Base-by-base conservation (phyloP, 1,140 invertebrate species). In the Archegozetes longisetosus region DNA sequence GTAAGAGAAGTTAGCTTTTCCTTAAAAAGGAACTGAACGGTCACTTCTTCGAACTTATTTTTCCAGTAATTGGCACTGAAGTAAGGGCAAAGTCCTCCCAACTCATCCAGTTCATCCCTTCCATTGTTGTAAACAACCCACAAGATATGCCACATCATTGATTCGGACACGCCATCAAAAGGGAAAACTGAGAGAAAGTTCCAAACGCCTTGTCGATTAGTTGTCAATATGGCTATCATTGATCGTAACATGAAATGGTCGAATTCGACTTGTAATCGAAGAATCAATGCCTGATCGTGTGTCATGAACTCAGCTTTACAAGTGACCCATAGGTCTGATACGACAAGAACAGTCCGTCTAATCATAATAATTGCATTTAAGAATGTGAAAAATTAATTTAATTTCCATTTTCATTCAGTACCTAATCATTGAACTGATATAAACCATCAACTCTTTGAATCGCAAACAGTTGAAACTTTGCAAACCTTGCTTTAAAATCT, bases 111-210 rank as follows among this genome's bases (percentile, higher is more conserved):
- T 28, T 57, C 27, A 29, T 62, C 62, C 14, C 29, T 23, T 2
- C 58, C 50, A 63, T 64, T 64, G 49, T 64, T 57, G 46, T 64
- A 62, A 23, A 64, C 52, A 22, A 62, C 60, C 63, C 63, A 64
- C 6, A 64, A n/a, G 26, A 64, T 62, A 29, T 63, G 61, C 63
- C 63, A 64, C 46, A 64, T 49, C 63, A 64, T 64, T 47, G 63
- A 32, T 40, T 64, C 61, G n/a, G 56, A 53, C 3, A 64, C 55
- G 12, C 60, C 63, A 9, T 26, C 52, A 48, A 64, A 64, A 17
- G 55, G 49, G 27, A 62, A 58, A 13, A 58, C 54, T 25, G 61
- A 61, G 3, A 64, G 20, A 46, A 62, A 57, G 22, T 56, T 55
- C 63, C 63, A 64, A 46, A 63, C 53, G n/a, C 63, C 63, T 32